Evolutionary conservation across 2,888 invertebrate genomes (phyloP).

Genomic region (Drosophila dives): DNA sequence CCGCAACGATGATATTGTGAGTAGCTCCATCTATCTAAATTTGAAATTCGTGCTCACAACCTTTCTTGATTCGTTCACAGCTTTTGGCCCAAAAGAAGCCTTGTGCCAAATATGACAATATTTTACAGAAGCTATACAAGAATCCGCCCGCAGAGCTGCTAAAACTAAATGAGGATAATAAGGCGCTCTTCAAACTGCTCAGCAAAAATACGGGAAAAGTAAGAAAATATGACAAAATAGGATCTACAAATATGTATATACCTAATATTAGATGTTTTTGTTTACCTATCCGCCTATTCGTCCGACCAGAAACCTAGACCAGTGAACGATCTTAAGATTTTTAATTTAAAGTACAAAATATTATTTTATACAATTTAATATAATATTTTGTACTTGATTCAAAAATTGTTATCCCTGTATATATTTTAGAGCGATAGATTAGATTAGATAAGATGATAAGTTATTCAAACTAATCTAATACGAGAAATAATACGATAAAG

Average conservation of each 20-base stretch:
- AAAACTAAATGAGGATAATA: constrained; percentile 86
- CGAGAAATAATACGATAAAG: background rate
- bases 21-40: constrained; percentile 23
- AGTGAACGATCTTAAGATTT: background rate
- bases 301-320: background rate
- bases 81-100: constrained; percentile 85
- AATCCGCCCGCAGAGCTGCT: constrained; percentile 85
- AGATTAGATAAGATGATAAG: background rate
- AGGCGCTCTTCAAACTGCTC: constrained; percentile 88
- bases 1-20: constrained; percentile 89
- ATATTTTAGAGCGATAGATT: background rate
- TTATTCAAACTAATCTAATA: background rate
- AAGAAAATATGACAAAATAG: background rate
- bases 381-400: background rate
- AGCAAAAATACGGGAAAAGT: constrained; percentile 86
- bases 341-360: background rate
- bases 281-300: background rate
- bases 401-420: background rate
- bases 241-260: background rate
- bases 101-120: constrained; percentile 86
- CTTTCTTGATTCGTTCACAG: constrained; percentile 44
- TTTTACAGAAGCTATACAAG: constrained; percentile 86
- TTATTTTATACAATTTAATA: background rate
- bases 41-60: background rate
- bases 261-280: background rate